Base-by-base conservation (phyloP, 23 tunicate species). In the Trididemnum miniatum region DNA sequence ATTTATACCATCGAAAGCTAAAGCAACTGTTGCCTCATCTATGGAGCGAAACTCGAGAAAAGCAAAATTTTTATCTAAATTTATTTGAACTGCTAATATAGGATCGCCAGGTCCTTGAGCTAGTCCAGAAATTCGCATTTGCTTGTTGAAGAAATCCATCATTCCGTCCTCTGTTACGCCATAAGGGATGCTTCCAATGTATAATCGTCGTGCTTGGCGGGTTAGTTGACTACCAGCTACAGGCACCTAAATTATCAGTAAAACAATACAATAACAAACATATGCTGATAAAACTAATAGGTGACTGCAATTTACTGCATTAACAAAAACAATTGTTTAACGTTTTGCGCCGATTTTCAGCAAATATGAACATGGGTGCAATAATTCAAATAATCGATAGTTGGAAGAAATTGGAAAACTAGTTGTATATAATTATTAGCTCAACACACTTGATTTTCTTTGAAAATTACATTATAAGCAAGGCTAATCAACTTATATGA, bases 121-220 rank as follows among this genome's bases (percentile, higher is more conserved):
- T 12, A 95, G 85, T 0, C 96, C 99, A 65, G 96, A 82, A 65
- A 91, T 73, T 1, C 72, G 76, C 96, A 95, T 95, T 67, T 89
- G 96, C 18, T 89, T 79, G 75, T 95, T 95, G 89, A 95, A 95
- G 65, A 95, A 89, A 33, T 95, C 99, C 99, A 95, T 95, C 99
- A 95, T 95, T 18, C 87, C 98, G 52, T 90, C 99, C 66, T 95
- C 99, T 1, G 99, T 95, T 4, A 87, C 99, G 0, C 99, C 99
- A 54, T 89, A 95, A 0, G 99, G 99, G 57, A 89, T 87, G 84
- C 87, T 87, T 22, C 99, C 99, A 72, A 95, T 91, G 71, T 95
- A 95, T 36, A 89, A 79, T 2, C 99, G 85, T 0, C 99, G 91
- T 18, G 96, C 99, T 83, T 89, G 98, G 33, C 98, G 71, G 4